A percentile compares a stretch with the other conserved stretches of the same genome.
Conservation (phyloP, 2,113 vertebrate genomes). For the Dendrocopos noguchii region DNA sequence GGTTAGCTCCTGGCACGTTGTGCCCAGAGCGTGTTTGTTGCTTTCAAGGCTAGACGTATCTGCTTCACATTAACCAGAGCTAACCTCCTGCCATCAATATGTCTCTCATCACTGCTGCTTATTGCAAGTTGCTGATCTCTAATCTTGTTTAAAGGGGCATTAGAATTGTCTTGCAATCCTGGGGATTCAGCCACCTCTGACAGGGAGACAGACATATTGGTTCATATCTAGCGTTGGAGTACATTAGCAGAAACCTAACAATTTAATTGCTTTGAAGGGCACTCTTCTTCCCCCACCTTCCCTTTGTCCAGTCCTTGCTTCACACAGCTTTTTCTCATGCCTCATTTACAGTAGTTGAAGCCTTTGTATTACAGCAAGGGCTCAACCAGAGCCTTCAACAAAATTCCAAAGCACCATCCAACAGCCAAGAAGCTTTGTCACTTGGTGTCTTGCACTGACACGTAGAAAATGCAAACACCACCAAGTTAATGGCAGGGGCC, state of each 20-base stretch:
- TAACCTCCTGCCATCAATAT: neutral
- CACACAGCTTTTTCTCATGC: neutral
- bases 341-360: constrained; percentile 31
- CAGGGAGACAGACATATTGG: neutral
- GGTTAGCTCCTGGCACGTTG: neutral
- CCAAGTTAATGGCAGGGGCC: neutral
- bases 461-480: constrained; percentile 45
- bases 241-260: neutral
- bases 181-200: constrained; percentile 31
- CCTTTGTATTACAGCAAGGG: neutral
- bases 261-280: constrained; percentile 26
- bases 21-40: neutral
- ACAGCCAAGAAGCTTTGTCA: constrained; percentile 20
- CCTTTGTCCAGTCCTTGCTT: neutral
- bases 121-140: constrained; percentile 40
- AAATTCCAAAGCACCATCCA: constrained; percentile 34
- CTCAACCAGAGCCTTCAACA: constrained; percentile 35
- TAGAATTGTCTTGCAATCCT: constrained; percentile 38
- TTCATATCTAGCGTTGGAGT: constrained; percentile 18
- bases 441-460: neutral
- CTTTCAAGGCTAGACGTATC: constrained; percentile 18
- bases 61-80: constrained; percentile 30
- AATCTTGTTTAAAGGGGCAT: constrained; percentile 47
- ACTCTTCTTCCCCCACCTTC: neutral
- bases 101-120: constrained; percentile 9